phyloP scores from a whole-genome alignment of 2,113 vertebrate genomes.

The Thamnaconus septentrionalis region DNA sequence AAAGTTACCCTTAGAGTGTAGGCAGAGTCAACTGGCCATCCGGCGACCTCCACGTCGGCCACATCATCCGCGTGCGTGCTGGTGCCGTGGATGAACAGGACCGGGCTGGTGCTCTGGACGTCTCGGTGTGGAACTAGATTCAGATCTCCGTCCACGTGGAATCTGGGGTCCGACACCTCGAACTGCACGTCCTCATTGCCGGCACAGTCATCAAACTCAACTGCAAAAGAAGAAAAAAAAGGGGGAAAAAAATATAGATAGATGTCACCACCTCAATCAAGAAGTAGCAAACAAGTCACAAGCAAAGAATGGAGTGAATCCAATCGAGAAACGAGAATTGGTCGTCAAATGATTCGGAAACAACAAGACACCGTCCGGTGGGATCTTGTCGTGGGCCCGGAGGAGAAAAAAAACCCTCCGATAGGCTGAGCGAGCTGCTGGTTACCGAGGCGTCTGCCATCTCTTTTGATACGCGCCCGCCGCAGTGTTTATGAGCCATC shows the following conservation, averaged over 20 bases:
- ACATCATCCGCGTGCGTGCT: constrained; percentile 83
- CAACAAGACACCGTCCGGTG: constrained; percentile 9
- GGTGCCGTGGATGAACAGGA: constrained; percentile 82
- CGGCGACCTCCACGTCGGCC: constrained; percentile 83
- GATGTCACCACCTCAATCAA: not conserved
- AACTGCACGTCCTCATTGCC: constrained; percentile 85
- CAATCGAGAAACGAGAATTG: not conserved
- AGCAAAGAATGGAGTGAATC: too few species aligned
- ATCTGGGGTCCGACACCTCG: constrained; percentile 86
- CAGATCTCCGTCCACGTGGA: constrained; percentile 81
- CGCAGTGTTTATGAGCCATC: constrained; percentile 31
- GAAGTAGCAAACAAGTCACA: too few species aligned
- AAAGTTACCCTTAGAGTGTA: constrained; percentile 80
- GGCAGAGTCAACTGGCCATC: constrained; percentile 64
- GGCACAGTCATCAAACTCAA: constrained; percentile 91
- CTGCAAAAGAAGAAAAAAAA: constrained; percentile 65
- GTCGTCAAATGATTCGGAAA: not conserved
- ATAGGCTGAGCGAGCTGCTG: constrained; percentile 11
- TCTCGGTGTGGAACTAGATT: constrained; percentile 80
- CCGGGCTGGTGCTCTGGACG: constrained; percentile 65
- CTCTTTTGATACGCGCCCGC: constrained; percentile 13
- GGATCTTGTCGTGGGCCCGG: constrained; percentile 24
- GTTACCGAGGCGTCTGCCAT: constrained; percentile 23
- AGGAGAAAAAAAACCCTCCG: constrained; percentile 26
- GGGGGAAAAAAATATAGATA: too few species aligned